Evolutionary conservation across 2,797 vertebrate species (phyloP).

Genomic region (Ctenosaura bakeri): DNA sequence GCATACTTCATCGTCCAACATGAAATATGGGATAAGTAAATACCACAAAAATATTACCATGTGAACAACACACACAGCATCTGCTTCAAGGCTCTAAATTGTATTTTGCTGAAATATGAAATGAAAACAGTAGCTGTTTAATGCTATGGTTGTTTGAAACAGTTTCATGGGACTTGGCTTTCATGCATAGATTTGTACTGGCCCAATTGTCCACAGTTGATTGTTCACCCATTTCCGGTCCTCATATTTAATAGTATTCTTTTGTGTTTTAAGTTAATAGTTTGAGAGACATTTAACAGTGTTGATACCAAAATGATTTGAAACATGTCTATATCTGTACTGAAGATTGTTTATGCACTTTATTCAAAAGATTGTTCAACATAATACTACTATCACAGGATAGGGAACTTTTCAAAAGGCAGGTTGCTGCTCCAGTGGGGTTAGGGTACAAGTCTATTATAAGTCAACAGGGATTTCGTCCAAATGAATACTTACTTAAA

Average conservation of each 20-base stretch:
- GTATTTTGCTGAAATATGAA: constrained; percentile 50
- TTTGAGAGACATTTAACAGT: no score
- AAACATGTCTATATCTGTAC: neutral
- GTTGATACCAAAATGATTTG: neutral
- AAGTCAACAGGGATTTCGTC: neutral
- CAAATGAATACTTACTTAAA: neutral
- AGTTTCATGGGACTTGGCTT: constrained; percentile 55
- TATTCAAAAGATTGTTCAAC: neutral
- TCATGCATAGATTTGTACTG: constrained; percentile 38
- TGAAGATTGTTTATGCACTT: neutral
- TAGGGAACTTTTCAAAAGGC: neutral
- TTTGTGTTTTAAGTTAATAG: no score
- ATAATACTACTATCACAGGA: neutral
- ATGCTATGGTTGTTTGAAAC: neutral
- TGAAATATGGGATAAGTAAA: constrained; percentile 67
- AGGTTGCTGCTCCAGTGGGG: neutral
- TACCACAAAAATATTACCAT: constrained; percentile 62
- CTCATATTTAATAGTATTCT: neutral
- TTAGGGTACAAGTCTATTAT: neutral
- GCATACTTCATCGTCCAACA: constrained; percentile 32
- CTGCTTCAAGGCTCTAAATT: constrained; percentile 46
- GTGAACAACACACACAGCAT: constrained; percentile 57
- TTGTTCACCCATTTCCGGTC: constrained; percentile 12
- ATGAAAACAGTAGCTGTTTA: constrained; percentile 13
- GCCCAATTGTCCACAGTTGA: constrained; percentile 47